Evolutionary conservation across 1,140 invertebrate genomes (phyloP).

Genomic region (Lordiphosa collinella): DNA sequence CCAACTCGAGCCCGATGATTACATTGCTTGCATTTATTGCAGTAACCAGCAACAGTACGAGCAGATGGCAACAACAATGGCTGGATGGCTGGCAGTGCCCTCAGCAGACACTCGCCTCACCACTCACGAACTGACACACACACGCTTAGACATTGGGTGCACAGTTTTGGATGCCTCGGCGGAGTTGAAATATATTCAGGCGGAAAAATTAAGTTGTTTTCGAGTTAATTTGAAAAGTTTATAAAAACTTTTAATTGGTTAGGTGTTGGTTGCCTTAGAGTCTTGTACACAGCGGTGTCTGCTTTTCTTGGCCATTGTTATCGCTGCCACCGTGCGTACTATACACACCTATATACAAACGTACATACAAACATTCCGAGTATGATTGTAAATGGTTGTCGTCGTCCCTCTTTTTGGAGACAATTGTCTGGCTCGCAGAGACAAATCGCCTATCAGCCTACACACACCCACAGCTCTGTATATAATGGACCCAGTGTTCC

Average conservation of each 20-base stretch:
- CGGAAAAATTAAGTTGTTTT: constrained; percentile 58
- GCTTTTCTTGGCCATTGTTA: constrained; percentile 9
- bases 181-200: constrained; percentile 30
- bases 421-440: background rate
- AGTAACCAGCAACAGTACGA: constrained; percentile 1
- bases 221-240: constrained; percentile 57
- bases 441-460: no score
- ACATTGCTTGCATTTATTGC: constrained; percentile 12
- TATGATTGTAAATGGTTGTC: background rate
- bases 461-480: no score
- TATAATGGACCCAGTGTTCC: no score
- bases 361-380: background rate
- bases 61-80: constrained; percentile 6
- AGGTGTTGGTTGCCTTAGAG: constrained; percentile 36
- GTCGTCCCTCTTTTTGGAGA: background rate
- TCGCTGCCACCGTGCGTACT: background rate
- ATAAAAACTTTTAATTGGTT: constrained; percentile 58
- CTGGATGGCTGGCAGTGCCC: background rate
- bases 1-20: constrained; percentile 6
- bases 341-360: background rate
- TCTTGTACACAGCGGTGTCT: background rate
- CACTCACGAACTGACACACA: constrained; percentile 12
- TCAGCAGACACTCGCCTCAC: constrained; percentile 5
- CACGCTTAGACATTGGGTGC: constrained; percentile 17
- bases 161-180: constrained; percentile 26